These are phyloP conservation scores for Caenorhabditis remanei DNA, from an alignment of 1,140 invertebrate species.

Conservation along the genomic window DNA sequence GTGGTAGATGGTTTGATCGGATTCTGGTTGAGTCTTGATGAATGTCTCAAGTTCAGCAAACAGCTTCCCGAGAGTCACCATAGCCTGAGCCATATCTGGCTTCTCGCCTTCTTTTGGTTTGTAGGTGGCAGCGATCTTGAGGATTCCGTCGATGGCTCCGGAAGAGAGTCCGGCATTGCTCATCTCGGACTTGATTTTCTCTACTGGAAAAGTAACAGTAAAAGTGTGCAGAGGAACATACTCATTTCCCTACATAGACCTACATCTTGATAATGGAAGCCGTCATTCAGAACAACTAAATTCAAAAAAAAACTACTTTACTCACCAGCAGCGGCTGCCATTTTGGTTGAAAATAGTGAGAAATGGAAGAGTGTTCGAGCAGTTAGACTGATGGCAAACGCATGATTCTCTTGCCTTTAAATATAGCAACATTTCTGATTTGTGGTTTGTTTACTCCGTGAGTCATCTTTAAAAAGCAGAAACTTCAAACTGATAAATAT, in stretches of 20 bases:
- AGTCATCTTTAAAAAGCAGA: conserved; percentile 3
- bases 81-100: not conserved
- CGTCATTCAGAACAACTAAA: too few relatives aligned
- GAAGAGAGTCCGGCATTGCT: not conserved
- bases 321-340: conserved; percentile 21
- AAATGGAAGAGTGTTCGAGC: not conserved
- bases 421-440: not conserved
- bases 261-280: too few relatives aligned
- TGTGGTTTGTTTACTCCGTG: conserved; percentile 31
- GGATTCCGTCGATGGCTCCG: conserved; percentile 27
- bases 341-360: not conserved
- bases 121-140: conserved; percentile 46
- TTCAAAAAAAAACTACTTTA: not conserved
- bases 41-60: conserved; percentile 8
- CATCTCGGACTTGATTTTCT: conserved; percentile 36
- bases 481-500: conserved; percentile 33
- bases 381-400: not conserved
- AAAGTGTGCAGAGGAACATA: too few relatives aligned
- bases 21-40: conserved; percentile 36
- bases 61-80: not conserved
- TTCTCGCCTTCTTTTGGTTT: conserved; percentile 29
- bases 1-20: conserved; percentile 35
- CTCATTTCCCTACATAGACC: too few relatives aligned
- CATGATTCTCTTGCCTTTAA: not conserved
- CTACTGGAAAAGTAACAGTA: not conserved